A percentile compares a stretch with the other conserved stretches of the same genome.
Evolutionary conservation across 1,140 invertebrate species (phyloP).

Genomic region (Conopomorpha cramerella): DNA sequence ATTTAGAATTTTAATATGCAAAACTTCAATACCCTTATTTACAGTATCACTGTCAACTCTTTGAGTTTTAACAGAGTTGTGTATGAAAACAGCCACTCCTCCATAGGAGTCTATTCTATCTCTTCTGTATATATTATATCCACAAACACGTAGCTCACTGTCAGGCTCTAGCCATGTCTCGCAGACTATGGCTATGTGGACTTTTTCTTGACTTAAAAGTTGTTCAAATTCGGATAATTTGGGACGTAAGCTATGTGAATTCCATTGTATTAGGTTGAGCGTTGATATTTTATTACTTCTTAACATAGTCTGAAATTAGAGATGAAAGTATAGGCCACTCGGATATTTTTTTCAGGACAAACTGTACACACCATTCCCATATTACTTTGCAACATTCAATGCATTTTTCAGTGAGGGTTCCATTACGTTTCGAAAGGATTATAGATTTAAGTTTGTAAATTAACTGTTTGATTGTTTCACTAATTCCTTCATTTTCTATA

Average conservation of each 20-base stretch:
- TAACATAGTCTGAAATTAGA: background rate
- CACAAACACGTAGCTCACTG: background rate
- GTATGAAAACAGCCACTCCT: background rate
- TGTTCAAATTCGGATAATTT: background rate
- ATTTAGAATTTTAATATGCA: background rate
- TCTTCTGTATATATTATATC: background rate
- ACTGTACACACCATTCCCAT: background rate
- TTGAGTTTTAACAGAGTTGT: background rate
- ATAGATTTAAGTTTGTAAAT: background rate
- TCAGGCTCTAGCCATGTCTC: background rate
- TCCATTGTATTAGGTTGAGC: background rate
- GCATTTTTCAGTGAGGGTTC: background rate
- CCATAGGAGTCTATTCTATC: background rate
- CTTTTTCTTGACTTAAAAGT: background rate
- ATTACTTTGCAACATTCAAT: background rate
- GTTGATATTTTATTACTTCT: background rate
- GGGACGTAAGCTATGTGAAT: background rate
- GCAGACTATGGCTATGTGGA: background rate
- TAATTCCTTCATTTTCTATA: background rate
- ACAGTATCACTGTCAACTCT: background rate
- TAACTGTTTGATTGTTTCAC: background rate
- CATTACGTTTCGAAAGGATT: background rate
- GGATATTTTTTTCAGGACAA: background rate
- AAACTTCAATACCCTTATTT: background rate
- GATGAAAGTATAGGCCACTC: background rate